Percentiles rank a stretch among this genome's conserved stretches.
phyloP scores from a whole-genome alignment of 2,888 invertebrate species.

The Hyalella azteca region DNA sequence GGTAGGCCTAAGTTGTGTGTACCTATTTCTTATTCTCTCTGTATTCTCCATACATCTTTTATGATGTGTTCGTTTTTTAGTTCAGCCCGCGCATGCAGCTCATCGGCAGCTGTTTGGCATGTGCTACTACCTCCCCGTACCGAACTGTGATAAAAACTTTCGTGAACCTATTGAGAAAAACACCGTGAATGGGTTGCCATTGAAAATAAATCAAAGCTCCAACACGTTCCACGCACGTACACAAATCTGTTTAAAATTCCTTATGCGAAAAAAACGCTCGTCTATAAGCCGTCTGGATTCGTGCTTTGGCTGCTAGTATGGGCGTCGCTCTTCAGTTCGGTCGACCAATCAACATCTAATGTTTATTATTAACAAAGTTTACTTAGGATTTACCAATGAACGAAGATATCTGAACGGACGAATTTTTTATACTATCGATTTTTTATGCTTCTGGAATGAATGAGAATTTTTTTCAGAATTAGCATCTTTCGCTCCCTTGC shows the following conservation, averaged over 20 bases:
- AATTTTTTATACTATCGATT: background rate
- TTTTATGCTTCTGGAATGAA: background rate
- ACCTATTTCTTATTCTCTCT: slow-evolving; percentile 11
- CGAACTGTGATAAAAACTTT: background rate
- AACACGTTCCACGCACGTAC: slow-evolving; percentile 34
- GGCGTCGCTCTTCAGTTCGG: background rate
- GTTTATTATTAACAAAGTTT: background rate
- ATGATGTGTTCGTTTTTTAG: slow-evolving; percentile 13
- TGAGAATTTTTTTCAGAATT: no score
- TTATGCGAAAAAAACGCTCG: background rate
- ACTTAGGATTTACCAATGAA: background rate
- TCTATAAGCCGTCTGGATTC: background rate
- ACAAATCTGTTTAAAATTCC: slow-evolving; percentile 35
- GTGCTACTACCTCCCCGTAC: background rate
- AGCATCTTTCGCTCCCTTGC: no score
- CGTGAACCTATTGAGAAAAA: no score
- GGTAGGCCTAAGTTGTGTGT: background rate
- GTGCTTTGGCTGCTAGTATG: background rate
- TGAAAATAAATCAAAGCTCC: slow-evolving; percentile 28
- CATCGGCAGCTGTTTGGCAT: slow-evolving; percentile 18
- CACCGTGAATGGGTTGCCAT: slow-evolving; percentile 27
- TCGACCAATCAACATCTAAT: background rate
- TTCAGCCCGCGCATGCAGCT: background rate
- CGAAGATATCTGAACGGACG: background rate
- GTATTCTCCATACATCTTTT: slow-evolving; percentile 18